Evolutionary conservation across 2,888 invertebrate species (phyloP).

Genomic region (Lamellibrachia columna): DNA sequence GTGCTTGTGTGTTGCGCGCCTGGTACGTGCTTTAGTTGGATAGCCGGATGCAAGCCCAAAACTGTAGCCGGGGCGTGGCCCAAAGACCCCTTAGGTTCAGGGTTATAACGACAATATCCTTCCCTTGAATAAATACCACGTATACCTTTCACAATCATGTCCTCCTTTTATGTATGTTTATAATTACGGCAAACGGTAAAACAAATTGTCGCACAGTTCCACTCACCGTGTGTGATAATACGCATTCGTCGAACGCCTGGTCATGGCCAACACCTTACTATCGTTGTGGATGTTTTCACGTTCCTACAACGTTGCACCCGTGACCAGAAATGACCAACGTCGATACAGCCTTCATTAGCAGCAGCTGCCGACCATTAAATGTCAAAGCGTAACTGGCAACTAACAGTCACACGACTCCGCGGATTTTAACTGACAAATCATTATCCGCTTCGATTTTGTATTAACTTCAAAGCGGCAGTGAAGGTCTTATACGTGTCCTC

Average conservation of each 20-base stretch:
- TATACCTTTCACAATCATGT: background rate
- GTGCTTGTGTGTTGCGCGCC: too few species aligned
- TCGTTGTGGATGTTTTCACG: background rate
- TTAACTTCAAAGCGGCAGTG: background rate
- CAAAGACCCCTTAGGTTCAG: too few species aligned
- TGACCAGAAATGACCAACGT: background rate
- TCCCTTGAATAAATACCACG: too few species aligned
- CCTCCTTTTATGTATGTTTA: background rate
- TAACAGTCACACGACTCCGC: background rate
- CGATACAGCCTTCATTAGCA: background rate
- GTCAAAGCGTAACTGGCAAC: background rate
- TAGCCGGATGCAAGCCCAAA: too few species aligned
- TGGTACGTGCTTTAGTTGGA: too few species aligned
- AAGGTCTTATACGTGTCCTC: background rate
- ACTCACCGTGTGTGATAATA: background rate
- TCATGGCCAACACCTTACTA: background rate
- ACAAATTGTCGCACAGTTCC: background rate
- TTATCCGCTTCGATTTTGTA: slow-evolving; percentile 3
- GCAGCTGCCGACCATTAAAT: background rate
- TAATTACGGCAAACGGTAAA: background rate
- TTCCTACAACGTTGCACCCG: background rate
- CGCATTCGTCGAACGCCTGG: background rate
- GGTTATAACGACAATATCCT: too few species aligned
- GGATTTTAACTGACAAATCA: slow-evolving; percentile 7
- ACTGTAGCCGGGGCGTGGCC: too few species aligned